Conservation (phyloP, 2,113 vertebrate genomes). For the Poecile atricapillus region DNA sequence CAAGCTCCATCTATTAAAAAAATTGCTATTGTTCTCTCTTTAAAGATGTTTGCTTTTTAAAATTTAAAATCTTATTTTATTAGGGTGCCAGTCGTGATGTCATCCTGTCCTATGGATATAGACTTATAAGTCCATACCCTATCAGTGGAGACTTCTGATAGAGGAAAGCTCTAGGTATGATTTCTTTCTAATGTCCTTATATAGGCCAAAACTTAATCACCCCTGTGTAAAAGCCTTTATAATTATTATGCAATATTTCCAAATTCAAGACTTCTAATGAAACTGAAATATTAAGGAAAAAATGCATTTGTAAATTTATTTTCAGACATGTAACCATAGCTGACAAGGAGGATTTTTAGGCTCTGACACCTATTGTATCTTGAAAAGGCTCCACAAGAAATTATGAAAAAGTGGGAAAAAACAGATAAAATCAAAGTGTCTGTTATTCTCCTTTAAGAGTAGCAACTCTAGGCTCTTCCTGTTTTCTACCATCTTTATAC, state of each 20-base stretch:
- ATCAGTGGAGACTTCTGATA: not conserved
- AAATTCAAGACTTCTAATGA: not conserved
- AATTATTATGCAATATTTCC: not conserved
- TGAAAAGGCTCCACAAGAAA: not conserved
- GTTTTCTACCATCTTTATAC: not conserved
- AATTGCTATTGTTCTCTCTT: not conserved
- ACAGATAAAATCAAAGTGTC: not conserved
- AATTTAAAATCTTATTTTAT: not conserved
- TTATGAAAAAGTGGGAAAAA: not conserved
- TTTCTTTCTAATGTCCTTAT: not conserved
- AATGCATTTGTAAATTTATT: not conserved
- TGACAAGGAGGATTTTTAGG: not conserved
- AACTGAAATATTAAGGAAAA: not conserved
- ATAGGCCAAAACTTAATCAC: not conserved
- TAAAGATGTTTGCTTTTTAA: not conserved
- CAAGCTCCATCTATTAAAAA: not conserved
- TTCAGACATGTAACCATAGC: not conserved
- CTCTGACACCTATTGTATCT: not conserved
- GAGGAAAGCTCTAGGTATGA: not conserved
- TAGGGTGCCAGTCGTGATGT: not conserved
- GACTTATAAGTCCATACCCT: not conserved
- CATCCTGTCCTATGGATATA: not conserved
- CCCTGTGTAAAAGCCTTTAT: not conserved
- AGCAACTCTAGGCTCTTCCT: not conserved
- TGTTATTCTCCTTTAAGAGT: not conserved